phyloP scores from a whole-genome alignment of 1,140 invertebrate species.

The Halyomorpha halys region DNA sequence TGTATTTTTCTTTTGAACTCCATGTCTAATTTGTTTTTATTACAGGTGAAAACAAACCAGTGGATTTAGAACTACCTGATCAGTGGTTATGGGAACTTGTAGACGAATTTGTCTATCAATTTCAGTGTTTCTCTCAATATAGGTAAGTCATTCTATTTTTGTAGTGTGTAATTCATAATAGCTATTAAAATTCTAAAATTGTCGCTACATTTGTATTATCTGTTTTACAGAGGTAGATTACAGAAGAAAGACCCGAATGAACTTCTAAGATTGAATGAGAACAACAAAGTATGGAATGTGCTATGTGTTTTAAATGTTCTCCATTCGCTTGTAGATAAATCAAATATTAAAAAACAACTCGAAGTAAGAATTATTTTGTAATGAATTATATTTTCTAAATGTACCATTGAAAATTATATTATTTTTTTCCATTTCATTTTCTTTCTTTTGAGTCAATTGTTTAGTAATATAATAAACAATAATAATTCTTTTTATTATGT shows the following conservation, averaged over 20 bases:
- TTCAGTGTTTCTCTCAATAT: slow-evolving; percentile 92
- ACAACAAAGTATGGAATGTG: slow-evolving; percentile 95
- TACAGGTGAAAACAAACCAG: slow-evolving; percentile 69
- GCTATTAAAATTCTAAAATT: not conserved
- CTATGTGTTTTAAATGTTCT: slow-evolving; percentile 95
- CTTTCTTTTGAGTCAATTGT: too few relatives aligned
- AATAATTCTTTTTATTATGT: too few relatives aligned
- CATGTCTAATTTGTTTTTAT: not conserved
- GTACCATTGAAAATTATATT: too few relatives aligned
- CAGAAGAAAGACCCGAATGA: slow-evolving; percentile 76
- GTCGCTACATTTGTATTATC: not conserved
- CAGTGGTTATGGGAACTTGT: slow-evolving; percentile 99
- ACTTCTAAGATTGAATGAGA: slow-evolving; percentile 56
- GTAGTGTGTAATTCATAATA: not conserved
- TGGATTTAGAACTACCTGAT: slow-evolving; percentile 87
- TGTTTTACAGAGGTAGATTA: slow-evolving; percentile 50
- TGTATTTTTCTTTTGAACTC: not conserved
- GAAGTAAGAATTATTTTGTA: slow-evolving; percentile 48
- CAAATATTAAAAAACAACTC: slow-evolving; percentile 94
- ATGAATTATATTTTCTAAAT: too few relatives aligned
- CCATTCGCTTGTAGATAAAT: slow-evolving; percentile 95
- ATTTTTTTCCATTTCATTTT: too few relatives aligned
- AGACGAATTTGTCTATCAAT: slow-evolving; percentile 93
- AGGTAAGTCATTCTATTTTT: slow-evolving; percentile 34
- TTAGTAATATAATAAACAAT: too few relatives aligned